Evolutionary conservation across 2,888 invertebrate genomes (phyloP).

Genomic region (Drosophila sordidapex): DNA sequence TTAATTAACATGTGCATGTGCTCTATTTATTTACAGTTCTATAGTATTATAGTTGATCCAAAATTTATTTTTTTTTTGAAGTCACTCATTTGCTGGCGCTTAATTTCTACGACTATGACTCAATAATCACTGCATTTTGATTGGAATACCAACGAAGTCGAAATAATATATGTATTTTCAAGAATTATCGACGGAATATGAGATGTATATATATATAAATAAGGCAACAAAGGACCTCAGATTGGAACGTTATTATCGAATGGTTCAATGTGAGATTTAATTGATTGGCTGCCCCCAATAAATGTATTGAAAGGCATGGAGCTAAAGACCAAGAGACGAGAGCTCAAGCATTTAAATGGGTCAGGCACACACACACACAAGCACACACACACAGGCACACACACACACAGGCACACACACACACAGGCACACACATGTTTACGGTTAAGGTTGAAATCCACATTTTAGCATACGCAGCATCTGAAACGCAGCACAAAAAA

Average conservation of each 20-base stretch:
- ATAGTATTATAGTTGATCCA: too few relatives aligned
- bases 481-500: conserved; percentile 25
- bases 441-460: conserved; percentile 26
- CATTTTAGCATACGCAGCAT: conserved; percentile 57
- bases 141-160: neutral
- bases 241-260: neutral
- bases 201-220: neutral
- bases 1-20: conserved; percentile 24
- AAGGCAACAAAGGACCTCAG: neutral
- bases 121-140: neutral
- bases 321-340: conserved; percentile 5
- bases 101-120: neutral
- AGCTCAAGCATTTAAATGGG: conserved; percentile 42
- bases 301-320: conserved; percentile 11
- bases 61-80: neutral
- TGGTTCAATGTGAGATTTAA: neutral
- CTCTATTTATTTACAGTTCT: neutral
- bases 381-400: conserved; percentile 29
- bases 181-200: neutral
- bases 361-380: conserved; percentile 35
- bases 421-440: neutral
- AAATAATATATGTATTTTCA: neutral
- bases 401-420: neutral
- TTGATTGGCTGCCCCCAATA: neutral
- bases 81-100: neutral